A percentile compares a stretch with the other conserved stretches of the same genome.
These are phyloP conservation scores for Phylloscopus whistleri DNA, from an alignment of 2,113 vertebrate genomes.

Conservation along the genomic window DNA sequence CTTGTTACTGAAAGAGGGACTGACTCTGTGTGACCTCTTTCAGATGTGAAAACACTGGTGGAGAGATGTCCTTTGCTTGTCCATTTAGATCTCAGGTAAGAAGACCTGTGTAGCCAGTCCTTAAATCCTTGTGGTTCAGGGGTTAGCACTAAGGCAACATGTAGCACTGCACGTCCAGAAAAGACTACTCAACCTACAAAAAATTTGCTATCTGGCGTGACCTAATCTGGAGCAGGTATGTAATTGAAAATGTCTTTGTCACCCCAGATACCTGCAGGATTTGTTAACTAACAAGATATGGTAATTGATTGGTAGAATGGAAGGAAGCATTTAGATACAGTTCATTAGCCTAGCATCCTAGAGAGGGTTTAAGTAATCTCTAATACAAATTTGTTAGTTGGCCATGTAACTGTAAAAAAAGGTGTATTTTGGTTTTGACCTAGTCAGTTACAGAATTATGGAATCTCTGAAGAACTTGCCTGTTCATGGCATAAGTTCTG, in stretches of 20 bases:
- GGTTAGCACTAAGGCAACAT: not conserved
- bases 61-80: conserved; percentile 81
- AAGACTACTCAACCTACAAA: not conserved
- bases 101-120: not conserved
- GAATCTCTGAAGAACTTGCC: not conserved
- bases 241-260: not conserved
- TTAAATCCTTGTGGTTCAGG: not conserved
- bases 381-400: not conserved
- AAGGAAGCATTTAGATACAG: not conserved
- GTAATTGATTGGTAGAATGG: not conserved
- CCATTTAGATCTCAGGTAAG: conserved; percentile 90
- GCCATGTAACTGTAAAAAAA: not conserved
- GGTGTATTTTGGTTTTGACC: not conserved
- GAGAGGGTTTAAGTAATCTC: not conserved
- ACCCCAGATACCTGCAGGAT: not conserved
- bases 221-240: not conserved
- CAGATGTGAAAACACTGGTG: conserved; percentile 85
- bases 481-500: not conserved
- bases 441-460: not conserved
- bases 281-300: not conserved
- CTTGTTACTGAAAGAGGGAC: not conserved
- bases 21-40: not conserved
- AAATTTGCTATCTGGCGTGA: not conserved
- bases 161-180: not conserved
- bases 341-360: not conserved